Percentiles rank a stretch among this genome's conserved stretches.
Evolutionary conservation across 2,888 invertebrate genomes (phyloP).

Genomic region (Plagiodera versicolora): DNA sequence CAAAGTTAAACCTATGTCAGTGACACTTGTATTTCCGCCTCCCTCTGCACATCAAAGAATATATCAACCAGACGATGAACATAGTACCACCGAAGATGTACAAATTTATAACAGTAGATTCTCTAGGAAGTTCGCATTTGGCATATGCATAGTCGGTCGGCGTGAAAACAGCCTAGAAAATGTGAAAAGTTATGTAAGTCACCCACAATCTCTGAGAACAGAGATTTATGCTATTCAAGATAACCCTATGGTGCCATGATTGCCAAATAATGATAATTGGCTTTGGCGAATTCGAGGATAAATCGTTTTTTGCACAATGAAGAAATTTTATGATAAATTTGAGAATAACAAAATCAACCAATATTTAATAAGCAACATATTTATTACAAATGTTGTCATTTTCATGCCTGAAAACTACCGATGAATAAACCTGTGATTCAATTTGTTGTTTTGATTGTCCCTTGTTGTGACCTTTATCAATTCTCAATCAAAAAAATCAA

Average conservation of each 20-base stretch:
- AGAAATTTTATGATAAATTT: too few species aligned
- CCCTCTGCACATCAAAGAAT: slow-evolving; percentile 32
- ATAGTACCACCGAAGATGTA: slow-evolving; percentile 60
- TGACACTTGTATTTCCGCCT: slow-evolving; percentile 42
- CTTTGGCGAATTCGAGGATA: too few species aligned
- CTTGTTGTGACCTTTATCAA: too few species aligned
- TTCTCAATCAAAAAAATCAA: too few species aligned
- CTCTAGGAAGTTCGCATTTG: slow-evolving; percentile 81
- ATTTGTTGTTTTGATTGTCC: too few species aligned
- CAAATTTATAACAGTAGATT: slow-evolving; percentile 69
- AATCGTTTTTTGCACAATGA: too few species aligned
- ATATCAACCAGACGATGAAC: slow-evolving; percentile 51
- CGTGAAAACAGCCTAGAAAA: slow-evolving; percentile 74
- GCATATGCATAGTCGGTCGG: slow-evolving; percentile 70
- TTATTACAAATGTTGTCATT: too few species aligned
- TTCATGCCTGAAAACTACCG: too few species aligned
- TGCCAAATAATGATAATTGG: not conserved
- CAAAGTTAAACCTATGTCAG: slow-evolving; percentile 33
- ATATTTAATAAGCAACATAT: too few species aligned
- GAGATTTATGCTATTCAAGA: not conserved
- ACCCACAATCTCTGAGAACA: not conserved
- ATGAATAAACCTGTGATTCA: too few species aligned
- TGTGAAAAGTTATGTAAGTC: slow-evolving; percentile 7
- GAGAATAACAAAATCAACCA: too few species aligned
- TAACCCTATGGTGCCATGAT: not conserved